Evolutionary conservation across 2,113 vertebrate species (phyloP), one percentile per base, ranked within the genome.

Genomic region (Alectura lathami): DNA sequence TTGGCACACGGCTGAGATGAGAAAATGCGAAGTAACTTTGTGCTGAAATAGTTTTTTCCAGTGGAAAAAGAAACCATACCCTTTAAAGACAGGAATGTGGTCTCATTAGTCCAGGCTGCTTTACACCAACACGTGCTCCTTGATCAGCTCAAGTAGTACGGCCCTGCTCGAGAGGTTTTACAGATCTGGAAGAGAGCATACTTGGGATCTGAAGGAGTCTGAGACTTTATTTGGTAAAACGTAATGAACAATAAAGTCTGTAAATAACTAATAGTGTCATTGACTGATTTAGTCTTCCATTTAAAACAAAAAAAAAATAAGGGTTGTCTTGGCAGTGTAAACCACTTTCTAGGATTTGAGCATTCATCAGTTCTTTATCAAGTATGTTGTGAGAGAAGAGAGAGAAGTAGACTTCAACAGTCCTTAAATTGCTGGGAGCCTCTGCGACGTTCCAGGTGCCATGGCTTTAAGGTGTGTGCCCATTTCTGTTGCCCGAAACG

Each of bases 361-460:
- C 43, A n/a, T n/a, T n/a, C n/a, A n/a, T n/a, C n/a, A n/a, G n/a
- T n/a, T n/a, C n/a, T n/a, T n/a, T 0, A 14, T 30, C 32, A 23
- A 3, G 5, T 29, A 2, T 7, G 17, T 15, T 17, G 40, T 30
- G 47, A 8, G n/a, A 72, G 62, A 68, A 59, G 56, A 63, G 29
- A 43, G 53, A 53, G 29, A 53, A 15, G 14, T 54, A 70, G 23
- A 38, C 15, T 80, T 73, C n/a, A 73, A 16, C 8, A 11, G n/a
- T 20, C 45, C 82, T 78, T 7, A 21, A 14, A 17, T 8, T n/a
- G 22, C 62, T 83, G 51, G 17, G 47, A 76, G 32, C 12, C 3
- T 3, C 8, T 32, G 5, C 9, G 6, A 7, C 3, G 79, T 85
- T 50, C 11, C 8, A 1, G 13, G 23, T 68, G 2, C 3, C 10